Percentiles rank a stretch among this genome's conserved stretches.
phyloP scores from a whole-genome alignment of 2,797 vertebrate species.

The Siniperca undulata region DNA sequence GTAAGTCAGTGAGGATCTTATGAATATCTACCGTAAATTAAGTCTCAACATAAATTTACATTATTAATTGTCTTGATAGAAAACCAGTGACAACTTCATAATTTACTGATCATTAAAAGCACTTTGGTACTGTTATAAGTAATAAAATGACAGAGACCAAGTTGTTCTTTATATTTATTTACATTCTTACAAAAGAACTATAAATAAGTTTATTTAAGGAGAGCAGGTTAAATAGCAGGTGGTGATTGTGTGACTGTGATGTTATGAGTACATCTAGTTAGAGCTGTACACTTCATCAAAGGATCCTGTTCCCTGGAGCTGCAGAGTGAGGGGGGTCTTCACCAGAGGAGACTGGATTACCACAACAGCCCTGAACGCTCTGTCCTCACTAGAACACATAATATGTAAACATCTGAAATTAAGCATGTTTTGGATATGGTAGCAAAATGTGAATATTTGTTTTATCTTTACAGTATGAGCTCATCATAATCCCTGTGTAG shows the following conservation, averaged over 20 bases:
- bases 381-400: constrained; percentile 79
- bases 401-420: background rate
- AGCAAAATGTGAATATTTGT: background rate
- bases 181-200: constrained; percentile 10
- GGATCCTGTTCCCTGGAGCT: constrained; percentile 85
- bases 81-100: background rate
- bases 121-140: too few relatives aligned
- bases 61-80: background rate
- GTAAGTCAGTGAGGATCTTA: background rate
- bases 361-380: constrained; percentile 79
- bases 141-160: constrained; percentile 14
- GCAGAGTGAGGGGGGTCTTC: constrained; percentile 83
- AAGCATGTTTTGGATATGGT: background rate
- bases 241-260: background rate
- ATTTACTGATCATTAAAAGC: background rate
- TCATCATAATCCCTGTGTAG: background rate
- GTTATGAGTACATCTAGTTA: constrained; percentile 11
- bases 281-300: constrained; percentile 69
- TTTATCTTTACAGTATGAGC: background rate
- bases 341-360: constrained; percentile 86
- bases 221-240: background rate
- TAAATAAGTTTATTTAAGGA: background rate
- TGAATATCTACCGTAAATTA: background rate
- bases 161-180: constrained; percentile 38
- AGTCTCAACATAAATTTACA: background rate